Evolutionary conservation across 1,140 invertebrate genomes (phyloP), one percentile per base, ranked within the genome.

Genomic region (Aphelinus certus): DNA sequence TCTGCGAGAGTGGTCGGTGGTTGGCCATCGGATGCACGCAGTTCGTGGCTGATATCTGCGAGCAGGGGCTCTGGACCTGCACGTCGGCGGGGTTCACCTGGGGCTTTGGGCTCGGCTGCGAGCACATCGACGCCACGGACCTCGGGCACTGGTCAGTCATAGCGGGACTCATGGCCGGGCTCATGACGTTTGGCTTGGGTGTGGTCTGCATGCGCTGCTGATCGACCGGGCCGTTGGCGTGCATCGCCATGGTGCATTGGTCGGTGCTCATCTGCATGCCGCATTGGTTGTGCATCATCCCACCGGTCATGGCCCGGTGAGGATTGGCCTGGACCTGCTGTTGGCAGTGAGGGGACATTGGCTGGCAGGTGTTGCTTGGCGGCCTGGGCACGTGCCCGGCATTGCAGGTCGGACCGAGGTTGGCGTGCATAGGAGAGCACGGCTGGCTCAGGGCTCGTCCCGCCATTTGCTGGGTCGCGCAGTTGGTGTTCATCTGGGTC

Each of bases 301-400:
- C 58, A 43, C 0, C 56, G 49, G 9, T 43, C 63, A 57, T 71
- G n/a, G 65, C 56, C 67, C 71, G 63, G 68, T 49, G 68, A 7
- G 3, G 56, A 5, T 48, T 55, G 6, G 48, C 26, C 7, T 56
- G 51, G 45, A 51, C 79, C 75, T 85, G 80, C 1, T 84, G 83
- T 3, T 79, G 77, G 46, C 86, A 87, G 46, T 84, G 84, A 1
- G 85, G 79, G 0, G 83, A 81, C 43, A 85, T 73, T n/a, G 82
- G 83, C 51, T 82, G 84, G 55, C 85, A 87, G 3, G 71, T 9
- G n/a, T 62, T 76, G 0, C 71, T 69, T 2, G 79, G 57, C 48
- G 56, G 46, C 75, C 78, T 47, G 66, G 75, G 3, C 57, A 76
- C 47, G 73, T 74, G 43, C 3, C 76, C 76, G 10, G 77, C 76